Evolutionary conservation across 64 coral and sea anemone genomes (phyloP).

Genomic region (Trachythela sp.): DNA sequence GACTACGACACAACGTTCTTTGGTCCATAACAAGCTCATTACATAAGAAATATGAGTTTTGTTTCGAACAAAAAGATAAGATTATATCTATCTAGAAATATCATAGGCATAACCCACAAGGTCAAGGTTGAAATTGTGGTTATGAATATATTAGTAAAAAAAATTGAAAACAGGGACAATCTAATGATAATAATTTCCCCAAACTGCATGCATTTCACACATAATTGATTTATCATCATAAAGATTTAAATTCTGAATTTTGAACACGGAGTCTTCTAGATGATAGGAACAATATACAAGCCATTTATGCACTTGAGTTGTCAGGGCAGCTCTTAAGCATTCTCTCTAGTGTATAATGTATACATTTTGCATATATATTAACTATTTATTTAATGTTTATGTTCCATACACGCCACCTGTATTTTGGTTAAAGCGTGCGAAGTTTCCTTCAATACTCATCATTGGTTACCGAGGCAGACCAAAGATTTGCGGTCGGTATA

Average conservation of each 20-base stretch:
- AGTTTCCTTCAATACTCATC: not conserved
- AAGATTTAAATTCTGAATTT: not conserved
- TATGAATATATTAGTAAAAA: no score
- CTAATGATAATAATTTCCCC: no score
- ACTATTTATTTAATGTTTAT: slow-evolving; percentile 4
- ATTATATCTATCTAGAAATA: no score
- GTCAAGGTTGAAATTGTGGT: no score
- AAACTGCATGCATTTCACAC: no score
- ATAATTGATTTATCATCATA: not conserved
- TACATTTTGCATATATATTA: slow-evolving; percentile 11
- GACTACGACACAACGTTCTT: no score
- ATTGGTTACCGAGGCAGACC: not conserved
- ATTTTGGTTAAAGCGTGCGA: not conserved
- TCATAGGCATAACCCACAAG: no score
- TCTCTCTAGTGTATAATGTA: not conserved
- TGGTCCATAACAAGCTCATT: no score
- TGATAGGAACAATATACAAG: not conserved
- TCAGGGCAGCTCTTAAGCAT: not conserved
- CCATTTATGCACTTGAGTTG: not conserved
- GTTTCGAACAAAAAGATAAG: no score
- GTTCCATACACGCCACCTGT: not conserved
- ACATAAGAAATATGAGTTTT: no score
- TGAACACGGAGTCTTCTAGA: not conserved
- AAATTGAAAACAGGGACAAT: no score
- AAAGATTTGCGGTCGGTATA: not conserved